These are phyloP conservation scores for Pandemis corylana DNA, from an alignment of 2,888 invertebrate genomes.

Conservation along the genomic window DNA sequence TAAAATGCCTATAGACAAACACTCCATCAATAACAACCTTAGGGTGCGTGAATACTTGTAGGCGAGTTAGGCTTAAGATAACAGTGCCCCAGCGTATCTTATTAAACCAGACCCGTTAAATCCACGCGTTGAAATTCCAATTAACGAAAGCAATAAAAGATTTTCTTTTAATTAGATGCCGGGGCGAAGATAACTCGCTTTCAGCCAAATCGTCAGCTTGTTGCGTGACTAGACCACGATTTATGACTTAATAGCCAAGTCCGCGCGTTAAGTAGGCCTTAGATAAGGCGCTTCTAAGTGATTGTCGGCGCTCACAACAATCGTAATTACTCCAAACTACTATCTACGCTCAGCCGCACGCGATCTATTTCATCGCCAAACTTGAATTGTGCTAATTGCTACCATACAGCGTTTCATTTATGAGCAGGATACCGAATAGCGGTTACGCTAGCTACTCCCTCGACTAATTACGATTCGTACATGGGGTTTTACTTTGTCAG, in stretches of 20 bases:
- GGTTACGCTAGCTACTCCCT: constrained; percentile 4
- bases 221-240: constrained; percentile 78
- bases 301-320: constrained; percentile 85
- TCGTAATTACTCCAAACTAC: constrained; percentile 84
- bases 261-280: constrained; percentile 82
- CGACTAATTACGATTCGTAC: constrained; percentile 3
- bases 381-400: constrained; percentile 77
- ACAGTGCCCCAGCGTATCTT: constrained; percentile 4
- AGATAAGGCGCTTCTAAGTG: constrained; percentile 84
- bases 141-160: constrained; percentile 55
- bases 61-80: neutral
- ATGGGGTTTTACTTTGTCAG: constrained; percentile 5
- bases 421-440: constrained; percentile 24
- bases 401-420: constrained; percentile 51
- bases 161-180: constrained; percentile 75
- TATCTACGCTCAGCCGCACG: constrained; percentile 77
- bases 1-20: neutral
- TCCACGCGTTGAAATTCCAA: constrained; percentile 40
- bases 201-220: constrained; percentile 52
- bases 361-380: constrained; percentile 77
- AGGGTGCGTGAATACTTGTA: constrained; percentile 8
- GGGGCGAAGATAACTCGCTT: constrained; percentile 74
- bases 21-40: neutral
- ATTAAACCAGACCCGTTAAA: constrained; percentile 21
- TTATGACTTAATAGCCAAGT: constrained; percentile 83